phyloP scores from a whole-genome alignment of 64 coral and sea anemone genomes.

The Platygyra sinensis region DNA sequence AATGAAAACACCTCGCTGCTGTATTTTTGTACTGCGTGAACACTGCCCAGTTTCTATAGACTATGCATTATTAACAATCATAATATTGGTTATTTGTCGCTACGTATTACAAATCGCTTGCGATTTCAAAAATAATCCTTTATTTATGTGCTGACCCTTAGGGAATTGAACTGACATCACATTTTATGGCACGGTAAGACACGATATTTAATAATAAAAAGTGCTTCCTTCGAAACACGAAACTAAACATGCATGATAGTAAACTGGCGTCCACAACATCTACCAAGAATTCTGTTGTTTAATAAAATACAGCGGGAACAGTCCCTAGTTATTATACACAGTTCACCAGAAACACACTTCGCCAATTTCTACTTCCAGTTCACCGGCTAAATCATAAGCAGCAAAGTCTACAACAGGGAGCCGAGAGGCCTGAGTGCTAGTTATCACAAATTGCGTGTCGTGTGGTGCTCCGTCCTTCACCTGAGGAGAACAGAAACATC shows the following conservation, averaged over 20 bases:
- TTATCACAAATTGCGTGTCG: conserved; percentile 40
- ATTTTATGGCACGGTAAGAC: neutral
- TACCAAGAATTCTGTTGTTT: neutral
- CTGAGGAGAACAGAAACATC: neutral
- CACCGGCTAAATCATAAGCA: conserved; percentile 46
- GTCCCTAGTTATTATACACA: conserved; percentile 46
- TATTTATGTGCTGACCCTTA: neutral
- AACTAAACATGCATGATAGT: neutral
- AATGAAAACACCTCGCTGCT: too few relatives aligned
- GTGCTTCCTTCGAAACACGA: neutral
- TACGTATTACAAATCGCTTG: conserved; percentile 23
- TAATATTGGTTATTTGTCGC: neutral
- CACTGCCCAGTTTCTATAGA: neutral
- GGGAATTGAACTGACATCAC: neutral
- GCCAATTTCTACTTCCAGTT: conserved; percentile 65
- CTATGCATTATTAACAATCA: neutral
- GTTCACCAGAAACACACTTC: conserved; percentile 70
- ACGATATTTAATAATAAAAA: conserved; percentile 3
- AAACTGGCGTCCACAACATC: neutral
- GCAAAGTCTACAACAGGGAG: conserved; percentile 67
- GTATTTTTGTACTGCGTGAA: too few relatives aligned
- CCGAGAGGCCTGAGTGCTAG: conserved; percentile 43
- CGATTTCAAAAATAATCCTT: conserved; percentile 25
- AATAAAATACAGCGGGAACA: neutral
- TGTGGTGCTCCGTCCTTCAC: conserved; percentile 41